phyloP scores from a whole-genome alignment of 2,797 vertebrate species.

The Chromis chromis region DNA sequence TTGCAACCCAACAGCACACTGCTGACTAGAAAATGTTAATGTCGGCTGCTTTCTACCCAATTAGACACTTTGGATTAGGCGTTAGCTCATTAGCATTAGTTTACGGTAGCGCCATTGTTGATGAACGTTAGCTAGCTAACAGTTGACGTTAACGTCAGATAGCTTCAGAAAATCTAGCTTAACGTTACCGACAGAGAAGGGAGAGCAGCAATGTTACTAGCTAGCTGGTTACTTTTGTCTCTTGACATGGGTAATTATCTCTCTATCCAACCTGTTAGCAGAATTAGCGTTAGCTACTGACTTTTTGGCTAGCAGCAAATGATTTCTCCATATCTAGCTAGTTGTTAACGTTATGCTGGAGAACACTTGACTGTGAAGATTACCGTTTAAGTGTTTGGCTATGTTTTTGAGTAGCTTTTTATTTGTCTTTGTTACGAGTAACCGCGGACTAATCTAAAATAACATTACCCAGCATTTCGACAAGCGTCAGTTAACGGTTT shows the following conservation, averaged over 20 bases:
- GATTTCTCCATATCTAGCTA: background rate
- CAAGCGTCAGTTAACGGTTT: too few relatives aligned
- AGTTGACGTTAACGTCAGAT: slow-evolving; percentile 31
- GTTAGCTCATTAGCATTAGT: slow-evolving; percentile 26
- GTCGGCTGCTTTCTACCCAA: background rate
- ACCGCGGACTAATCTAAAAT: too few relatives aligned
- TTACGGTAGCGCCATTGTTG: slow-evolving; percentile 10
- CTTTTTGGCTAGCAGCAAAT: background rate
- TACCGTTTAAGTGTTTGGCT: background rate
- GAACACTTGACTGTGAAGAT: background rate
- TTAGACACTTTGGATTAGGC: background rate
- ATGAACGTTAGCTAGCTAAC: slow-evolving; percentile 20
- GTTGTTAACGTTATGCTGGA: background rate
- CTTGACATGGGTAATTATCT: background rate
- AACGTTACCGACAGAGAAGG: background rate
- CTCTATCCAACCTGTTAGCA: background rate
- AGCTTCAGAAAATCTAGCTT: slow-evolving; percentile 33
- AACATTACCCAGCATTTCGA: too few relatives aligned
- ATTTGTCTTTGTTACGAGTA: background rate
- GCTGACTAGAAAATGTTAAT: background rate
- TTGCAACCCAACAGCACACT: background rate
- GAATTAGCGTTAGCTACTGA: background rate
- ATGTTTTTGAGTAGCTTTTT: background rate
- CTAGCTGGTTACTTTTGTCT: background rate
- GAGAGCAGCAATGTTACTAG: background rate